Evolutionary conservation across 2,888 invertebrate species (phyloP).

Genomic region (Orthosia gracilis): DNA sequence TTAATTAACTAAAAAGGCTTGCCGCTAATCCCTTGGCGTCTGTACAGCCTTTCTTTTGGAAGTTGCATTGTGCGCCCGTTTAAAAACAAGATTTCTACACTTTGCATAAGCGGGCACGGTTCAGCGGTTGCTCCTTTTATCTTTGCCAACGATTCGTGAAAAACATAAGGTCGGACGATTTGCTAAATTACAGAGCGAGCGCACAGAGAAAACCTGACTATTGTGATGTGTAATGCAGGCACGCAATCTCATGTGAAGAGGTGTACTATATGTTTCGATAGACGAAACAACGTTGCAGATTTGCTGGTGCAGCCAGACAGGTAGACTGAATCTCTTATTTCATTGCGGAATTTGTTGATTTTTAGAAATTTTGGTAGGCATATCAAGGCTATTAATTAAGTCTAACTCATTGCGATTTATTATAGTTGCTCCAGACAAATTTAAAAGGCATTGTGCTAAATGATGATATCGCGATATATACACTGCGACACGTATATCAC

Average conservation of each 20-base stretch:
- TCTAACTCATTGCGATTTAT: neutral
- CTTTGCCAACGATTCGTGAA: constrained; percentile 72
- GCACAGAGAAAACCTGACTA: constrained; percentile 64
- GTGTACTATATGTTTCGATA: constrained; percentile 46
- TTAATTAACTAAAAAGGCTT: constrained; percentile 62
- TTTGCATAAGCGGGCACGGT: constrained; percentile 64
- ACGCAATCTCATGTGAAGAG: constrained; percentile 55
- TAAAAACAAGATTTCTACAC: constrained; percentile 58
- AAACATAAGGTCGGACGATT: constrained; percentile 69
- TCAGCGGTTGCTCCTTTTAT: constrained; percentile 69
- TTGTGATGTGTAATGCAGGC: constrained; percentile 54
- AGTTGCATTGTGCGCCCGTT: constrained; percentile 42
- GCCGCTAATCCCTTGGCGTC: constrained; percentile 29
- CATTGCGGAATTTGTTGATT: neutral
- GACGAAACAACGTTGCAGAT: constrained; percentile 27
- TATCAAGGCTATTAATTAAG: neutral
- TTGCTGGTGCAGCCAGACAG: neutral
- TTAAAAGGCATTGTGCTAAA: neutral
- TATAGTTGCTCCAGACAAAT: constrained; percentile 1
- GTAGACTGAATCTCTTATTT: constrained; percentile 31
- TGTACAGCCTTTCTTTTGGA: constrained; percentile 13
- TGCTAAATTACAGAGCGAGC: constrained; percentile 74
- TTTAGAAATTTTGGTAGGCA: neutral
- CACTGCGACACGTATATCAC: too few relatives aligned
- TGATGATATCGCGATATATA: neutral